phyloP scores from a whole-genome alignment of 2,797 vertebrate genomes.

The Odontamblyopus rebecca region DNA sequence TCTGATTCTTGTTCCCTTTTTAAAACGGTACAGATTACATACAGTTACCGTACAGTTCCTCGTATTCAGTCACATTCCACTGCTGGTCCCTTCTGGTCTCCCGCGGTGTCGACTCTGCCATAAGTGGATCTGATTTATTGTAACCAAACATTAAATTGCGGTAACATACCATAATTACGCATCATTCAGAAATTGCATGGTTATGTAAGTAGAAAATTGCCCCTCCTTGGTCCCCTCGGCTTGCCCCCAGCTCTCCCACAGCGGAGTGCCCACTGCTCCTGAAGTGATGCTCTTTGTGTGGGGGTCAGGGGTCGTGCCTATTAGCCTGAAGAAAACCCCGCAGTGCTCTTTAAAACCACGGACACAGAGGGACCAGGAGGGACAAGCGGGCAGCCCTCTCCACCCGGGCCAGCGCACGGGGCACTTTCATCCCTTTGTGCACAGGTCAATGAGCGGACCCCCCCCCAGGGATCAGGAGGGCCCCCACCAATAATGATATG shows the following conservation, averaged over 20 bases:
- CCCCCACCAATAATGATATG: constrained; percentile 91
- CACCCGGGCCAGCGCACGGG: constrained; percentile 77
- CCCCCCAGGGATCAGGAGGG: constrained; percentile 82
- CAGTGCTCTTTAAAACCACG: constrained; percentile 79
- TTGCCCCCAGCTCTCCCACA: constrained; percentile 74
- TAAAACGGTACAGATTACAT: too few relatives aligned
- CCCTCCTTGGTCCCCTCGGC: constrained; percentile 25
- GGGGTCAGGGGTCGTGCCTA: constrained; percentile 78
- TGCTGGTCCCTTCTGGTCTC: too few relatives aligned
- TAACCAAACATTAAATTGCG: too few relatives aligned
- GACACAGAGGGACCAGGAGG: constrained; percentile 40
- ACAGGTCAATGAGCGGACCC: constrained; percentile 88
- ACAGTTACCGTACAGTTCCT: too few relatives aligned
- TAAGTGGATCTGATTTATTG: too few relatives aligned
- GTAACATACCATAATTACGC: too few relatives aligned
- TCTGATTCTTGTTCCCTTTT: too few relatives aligned
- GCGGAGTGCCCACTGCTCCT: constrained; percentile 73
- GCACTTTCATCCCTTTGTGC: constrained; percentile 94
- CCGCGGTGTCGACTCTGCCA: too few relatives aligned
- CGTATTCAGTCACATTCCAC: too few relatives aligned
- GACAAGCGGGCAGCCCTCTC: constrained; percentile 84
- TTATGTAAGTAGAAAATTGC: not conserved
- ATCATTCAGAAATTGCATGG: not conserved
- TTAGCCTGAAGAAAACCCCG: constrained; percentile 82
- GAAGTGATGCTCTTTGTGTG: constrained; percentile 78